These are phyloP conservation scores for Mizuhopecten yessoensis DNA, from an alignment of 1,140 invertebrate genomes.

Conservation along the genomic window DNA sequence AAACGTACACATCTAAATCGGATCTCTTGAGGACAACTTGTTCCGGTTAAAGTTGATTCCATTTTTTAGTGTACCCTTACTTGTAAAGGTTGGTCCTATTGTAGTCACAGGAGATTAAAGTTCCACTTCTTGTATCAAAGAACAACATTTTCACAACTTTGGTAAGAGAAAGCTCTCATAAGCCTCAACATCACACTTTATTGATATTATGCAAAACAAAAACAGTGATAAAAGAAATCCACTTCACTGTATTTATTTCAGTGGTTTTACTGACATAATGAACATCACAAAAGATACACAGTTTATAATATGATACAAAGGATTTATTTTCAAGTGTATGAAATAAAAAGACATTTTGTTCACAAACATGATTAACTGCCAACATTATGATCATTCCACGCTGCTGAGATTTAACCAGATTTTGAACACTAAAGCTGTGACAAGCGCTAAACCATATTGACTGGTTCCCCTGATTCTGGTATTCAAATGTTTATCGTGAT, in stretches of 20 bases:
- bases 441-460: background rate
- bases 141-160: no score
- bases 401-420: background rate
- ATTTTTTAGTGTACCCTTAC: no score
- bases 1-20: no score
- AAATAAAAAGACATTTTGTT: conserved; percentile 40
- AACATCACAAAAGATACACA: conserved; percentile 26
- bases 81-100: no score
- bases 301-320: conserved; percentile 1
- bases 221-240: background rate
- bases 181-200: no score
- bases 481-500: background rate
- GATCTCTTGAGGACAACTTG: no score
- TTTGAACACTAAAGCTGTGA: background rate
- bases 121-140: no score
- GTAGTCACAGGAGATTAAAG: no score
- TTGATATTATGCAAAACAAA: background rate
- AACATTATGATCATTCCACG: background rate
- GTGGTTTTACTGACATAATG: background rate
- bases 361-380: background rate
- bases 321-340: conserved; percentile 26
- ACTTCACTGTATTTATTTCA: background rate
- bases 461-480: background rate
- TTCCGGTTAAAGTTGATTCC: no score
- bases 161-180: no score